Evolutionary conservation across 2,113 vertebrate species (phyloP), one percentile per base, ranked within the genome.

Genomic region (Ibidorhyncha struthersii): DNA sequence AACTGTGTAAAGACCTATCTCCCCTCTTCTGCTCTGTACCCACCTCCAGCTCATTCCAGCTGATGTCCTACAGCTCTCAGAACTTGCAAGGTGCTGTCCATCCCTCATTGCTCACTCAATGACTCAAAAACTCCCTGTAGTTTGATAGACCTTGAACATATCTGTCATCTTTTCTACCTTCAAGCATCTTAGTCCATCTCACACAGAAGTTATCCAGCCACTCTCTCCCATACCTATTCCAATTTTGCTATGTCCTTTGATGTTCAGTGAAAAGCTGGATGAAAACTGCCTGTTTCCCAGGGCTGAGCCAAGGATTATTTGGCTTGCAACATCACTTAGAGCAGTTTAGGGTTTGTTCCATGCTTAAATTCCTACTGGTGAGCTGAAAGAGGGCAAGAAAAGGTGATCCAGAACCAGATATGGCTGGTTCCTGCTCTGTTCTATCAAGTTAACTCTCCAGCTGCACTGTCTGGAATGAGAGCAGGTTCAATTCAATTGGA

Each of bases 361-460:
- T 86, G 77, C 67, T 93, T 80, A 62, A 93, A 89, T 92, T 93
- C 40, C 80, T 78, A 61, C 36, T 92, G 69, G 72, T 86, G 61
- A 86, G 70, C 73, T 92, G 73, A 89, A 92, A 90, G 56, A 81
- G 91, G 83, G 83, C 91, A 95, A 89, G 84, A 56, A 79, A 90
- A 95, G 92, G 90, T 96, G 92, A 92, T 90, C 90, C 92, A 95
- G 90, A 93, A 81, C 86, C 65, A 95, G 94, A 90, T 94, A 84
- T 16, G 63, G 27, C 81, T 95, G 77, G 40, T 91, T 96, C 76
- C 61, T 83, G n/a, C 32, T 66, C 86, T 82, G 49, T 85, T 85
- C 59, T 88, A 16, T 96, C 86, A 93, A 52, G 85, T 83, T 86
- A 92, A 78, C 67, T 74, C 69, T 89, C 85, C 90, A 94, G 92